A percentile compares a stretch with the other conserved stretches of the same genome.
Conservation (phyloP, 2,888 invertebrate genomes). For the Ferdinandea cuprea region DNA sequence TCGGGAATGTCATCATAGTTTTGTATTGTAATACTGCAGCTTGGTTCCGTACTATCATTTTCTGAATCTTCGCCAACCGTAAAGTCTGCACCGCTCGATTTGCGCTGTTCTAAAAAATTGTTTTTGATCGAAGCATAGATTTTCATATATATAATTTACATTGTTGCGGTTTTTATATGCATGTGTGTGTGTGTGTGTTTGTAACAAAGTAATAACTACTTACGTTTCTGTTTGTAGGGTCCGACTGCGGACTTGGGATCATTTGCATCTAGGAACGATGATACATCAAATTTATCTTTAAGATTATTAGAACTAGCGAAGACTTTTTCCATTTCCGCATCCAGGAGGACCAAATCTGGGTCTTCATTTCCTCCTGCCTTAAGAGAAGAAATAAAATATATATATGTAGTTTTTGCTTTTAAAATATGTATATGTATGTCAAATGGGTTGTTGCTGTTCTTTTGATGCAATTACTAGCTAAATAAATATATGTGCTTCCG, state of each 20-base stretch:
- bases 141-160: slow-evolving; percentile 25
- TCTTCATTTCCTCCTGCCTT: slow-evolving; percentile 84
- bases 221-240: slow-evolving; percentile 79
- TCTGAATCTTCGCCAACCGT: slow-evolving; percentile 82
- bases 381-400: slow-evolving; percentile 51
- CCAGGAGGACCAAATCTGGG: slow-evolving; percentile 88
- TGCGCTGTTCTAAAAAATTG: slow-evolving; percentile 79
- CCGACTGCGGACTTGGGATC: slow-evolving; percentile 78
- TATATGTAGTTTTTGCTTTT: no score
- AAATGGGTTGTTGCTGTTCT: no score
- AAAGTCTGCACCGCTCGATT: slow-evolving; percentile 78
- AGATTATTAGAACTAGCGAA: slow-evolving; percentile 88
- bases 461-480: no score
- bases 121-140: slow-evolving; percentile 48
- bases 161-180: background rate
- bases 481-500: no score
- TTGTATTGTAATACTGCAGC: slow-evolving; percentile 78
- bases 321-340: slow-evolving; percentile 95
- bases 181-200: slow-evolving; percentile 24
- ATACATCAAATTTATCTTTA: slow-evolving; percentile 85
- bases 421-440: no score
- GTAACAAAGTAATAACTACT: slow-evolving; percentile 7
- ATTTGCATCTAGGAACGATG: slow-evolving; percentile 83
- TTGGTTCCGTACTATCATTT: slow-evolving; percentile 80
- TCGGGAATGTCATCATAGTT: slow-evolving; percentile 83